Evolutionary conservation across 23 tunicate species (phyloP), one percentile per base, ranked within the genome.

Genomic region (Diplosoma virens): DNA sequence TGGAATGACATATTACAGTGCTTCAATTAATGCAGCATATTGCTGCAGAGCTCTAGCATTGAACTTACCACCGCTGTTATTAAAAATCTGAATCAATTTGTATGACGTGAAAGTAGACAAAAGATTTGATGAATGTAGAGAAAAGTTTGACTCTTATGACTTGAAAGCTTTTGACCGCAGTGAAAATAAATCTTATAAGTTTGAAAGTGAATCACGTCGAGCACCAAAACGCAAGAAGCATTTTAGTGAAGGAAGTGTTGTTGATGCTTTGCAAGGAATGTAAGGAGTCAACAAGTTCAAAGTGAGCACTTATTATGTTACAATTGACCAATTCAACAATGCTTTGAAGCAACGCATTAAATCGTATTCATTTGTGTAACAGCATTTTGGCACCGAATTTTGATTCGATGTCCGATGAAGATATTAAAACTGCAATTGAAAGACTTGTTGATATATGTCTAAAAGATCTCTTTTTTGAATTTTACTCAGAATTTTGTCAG

Each of bases 151-250:
- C n/a, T n/a, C n/a, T n/a, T n/a, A n/a, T n/a, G n/a, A n/a, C n/a
- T n/a, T n/a, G n/a, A n/a, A n/a, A n/a, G n/a, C n/a, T n/a, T n/a
- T n/a, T n/a, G 24, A 55, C 24, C 24, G 50, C 50, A 41, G 14
- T 41, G 50, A 14, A 41, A 41, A 41, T 25, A 55, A 20, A n/a
- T 11, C 5, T 4, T 11, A 20, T 11, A 55, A 55, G 63, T 55
- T 55, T 55, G 63, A 55, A 55, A 55, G 63, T 55, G 63, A 55
- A 55, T 55, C 63, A 55, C 63, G 63, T 25, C 63, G 24, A 55
- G 63, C 63, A 55, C 21, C 24, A 55, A 55, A 55, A 55, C 63
- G 63, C 63, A 55, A 55, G 24, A 55, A 55, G 63, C 63, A 55
- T 55, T 55, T 16, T 20, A 55, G 24, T 20, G 63, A 55, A 55